Base-by-base conservation (phyloP, 30 jellyfish, hydroid and myxozoan species). In the Aurelia coerulea region DNA sequence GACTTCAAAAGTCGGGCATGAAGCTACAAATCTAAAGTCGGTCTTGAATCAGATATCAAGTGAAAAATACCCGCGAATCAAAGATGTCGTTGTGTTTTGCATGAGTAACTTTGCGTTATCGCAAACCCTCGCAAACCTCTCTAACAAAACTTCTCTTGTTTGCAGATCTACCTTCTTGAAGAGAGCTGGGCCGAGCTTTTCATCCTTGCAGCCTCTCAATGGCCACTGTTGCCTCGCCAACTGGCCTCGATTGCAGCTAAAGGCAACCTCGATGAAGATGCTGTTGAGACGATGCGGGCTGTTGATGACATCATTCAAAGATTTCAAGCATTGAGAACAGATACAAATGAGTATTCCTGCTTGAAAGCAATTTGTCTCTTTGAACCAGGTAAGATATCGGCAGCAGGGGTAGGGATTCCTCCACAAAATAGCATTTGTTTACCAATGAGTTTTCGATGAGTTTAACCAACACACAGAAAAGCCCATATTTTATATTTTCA, bases 141-240 rank as follows among this genome's bases (percentile, higher is more conserved):
- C 56, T 9, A 46, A 7, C 56, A 9, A 46, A 46, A 46, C 56
- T 4, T 46, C 15, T 46, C 56, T 32, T 65, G 58, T 69, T 41
- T 35, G 29, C 78, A 90, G 97, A 72, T 90, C n/a, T 58, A 73
- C 53, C 87, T 90, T 23, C 77, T 90, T 49, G 95, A 90, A 77
- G 91, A 90, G 34, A 67, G 85, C 65, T 90, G 97, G 97, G 50
- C 86, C 54, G 94, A 83, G 84, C 78, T 90, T 31, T 90, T 90
- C 60, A 53, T 84, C 69, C 88, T 90, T 68, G 94, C 97, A 67
- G 91, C 97, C 84, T 16, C 83, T 16, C 96, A 87, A 42, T 87
- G 96, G 90, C 84, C 87, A 29, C 71, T 77, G 60, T 67, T 87
- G 42, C 91, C 96, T 4, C 59, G 91, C 10, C 74, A 67, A 34